Base-by-base conservation (phyloP, 2,797 vertebrate species). In the Rhinatrema bivittatum region DNA sequence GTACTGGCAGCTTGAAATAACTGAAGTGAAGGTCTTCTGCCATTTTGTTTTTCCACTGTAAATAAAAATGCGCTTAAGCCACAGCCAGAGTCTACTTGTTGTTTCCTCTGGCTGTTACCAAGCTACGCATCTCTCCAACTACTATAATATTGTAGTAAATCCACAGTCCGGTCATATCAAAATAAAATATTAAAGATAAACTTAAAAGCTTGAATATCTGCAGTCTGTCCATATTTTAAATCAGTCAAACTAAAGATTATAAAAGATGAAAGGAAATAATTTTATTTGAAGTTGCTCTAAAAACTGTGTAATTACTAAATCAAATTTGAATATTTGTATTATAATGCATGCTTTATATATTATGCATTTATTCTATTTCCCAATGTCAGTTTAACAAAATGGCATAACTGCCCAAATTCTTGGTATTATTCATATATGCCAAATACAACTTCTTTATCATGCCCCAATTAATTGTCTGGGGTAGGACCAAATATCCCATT, bases 401-500 rank as follows among this genome's bases (percentile, higher is more conserved):
- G 10, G 12, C 56, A 58, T 16, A 67, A 42, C 41, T 21, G 38
- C 12, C 36, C 41, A 30, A 43, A 49, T 65, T 70, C 30, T 53
- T n/a, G 28, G 34, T 53, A 30, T 24, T 36, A 46, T 58, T 72
- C 62, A 63, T 70, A 45, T 46, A 60, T 55, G 46, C 46, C 38
- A 46, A 70, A 49, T 57, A 55, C 20, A 58, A 40, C 46, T 70
- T 56, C 37, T 4, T 4, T 54, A 66, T 74, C 65, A 68, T 19
- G 49, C 46, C 37, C 44, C 27, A 59, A 79, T 79, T 79, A 74
- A 77, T 77, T 67, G 70, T 47, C 44, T 55, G 13, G 26, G 47
- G 71, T 54, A 62, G 63, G 63, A 63, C 20, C 39, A 49, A 50
- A 63, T 68, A 53, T 61, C 39, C 29, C 23, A 61, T 74, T 69